A percentile compares a stretch with the other conserved stretches of the same genome.
phyloP scores from a whole-genome alignment of 1,140 invertebrate genomes.

The Thaumetopoea pityocampa region DNA sequence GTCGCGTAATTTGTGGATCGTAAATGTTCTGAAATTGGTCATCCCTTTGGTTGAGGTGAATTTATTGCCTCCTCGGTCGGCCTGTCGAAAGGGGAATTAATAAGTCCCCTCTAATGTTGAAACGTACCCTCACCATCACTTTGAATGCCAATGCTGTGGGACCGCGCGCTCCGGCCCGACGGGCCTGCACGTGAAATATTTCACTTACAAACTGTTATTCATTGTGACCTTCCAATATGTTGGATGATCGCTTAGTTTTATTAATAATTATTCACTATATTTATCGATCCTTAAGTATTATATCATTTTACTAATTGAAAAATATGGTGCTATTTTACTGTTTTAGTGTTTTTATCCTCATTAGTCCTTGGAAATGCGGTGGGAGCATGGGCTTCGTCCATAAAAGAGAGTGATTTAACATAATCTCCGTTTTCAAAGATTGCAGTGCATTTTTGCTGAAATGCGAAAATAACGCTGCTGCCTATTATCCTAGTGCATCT shows the following conservation, averaged over 20 bases:
- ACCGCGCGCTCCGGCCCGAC: constrained; percentile 52
- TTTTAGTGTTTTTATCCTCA: no score
- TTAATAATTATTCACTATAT: constrained; percentile 17
- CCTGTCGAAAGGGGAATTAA: constrained; percentile 76
- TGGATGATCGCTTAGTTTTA: constrained; percentile 44
- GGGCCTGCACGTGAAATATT: constrained; percentile 59
- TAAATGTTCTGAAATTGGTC: constrained; percentile 76
- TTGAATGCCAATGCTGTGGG: constrained; percentile 72
- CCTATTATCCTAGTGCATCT: no score
- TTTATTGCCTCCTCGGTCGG: constrained; percentile 73
- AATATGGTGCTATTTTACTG: no score
- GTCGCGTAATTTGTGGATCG: constrained; percentile 75
- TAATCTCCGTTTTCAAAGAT: no score
- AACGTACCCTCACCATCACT: constrained; percentile 74
- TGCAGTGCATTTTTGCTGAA: no score
- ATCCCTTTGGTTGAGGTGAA: constrained; percentile 75
- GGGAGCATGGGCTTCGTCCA: no score
- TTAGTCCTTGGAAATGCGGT: no score
- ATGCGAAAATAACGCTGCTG: no score
- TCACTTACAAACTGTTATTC: constrained; percentile 62
- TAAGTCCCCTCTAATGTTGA: constrained; percentile 74
- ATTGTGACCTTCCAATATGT: constrained; percentile 52
- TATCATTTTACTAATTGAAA: no score
- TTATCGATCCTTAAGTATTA: no score
- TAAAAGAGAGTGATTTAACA: no score